Evolutionary conservation across 1,140 invertebrate genomes (phyloP).

Genomic region (Mactra quadrangularis): DNA sequence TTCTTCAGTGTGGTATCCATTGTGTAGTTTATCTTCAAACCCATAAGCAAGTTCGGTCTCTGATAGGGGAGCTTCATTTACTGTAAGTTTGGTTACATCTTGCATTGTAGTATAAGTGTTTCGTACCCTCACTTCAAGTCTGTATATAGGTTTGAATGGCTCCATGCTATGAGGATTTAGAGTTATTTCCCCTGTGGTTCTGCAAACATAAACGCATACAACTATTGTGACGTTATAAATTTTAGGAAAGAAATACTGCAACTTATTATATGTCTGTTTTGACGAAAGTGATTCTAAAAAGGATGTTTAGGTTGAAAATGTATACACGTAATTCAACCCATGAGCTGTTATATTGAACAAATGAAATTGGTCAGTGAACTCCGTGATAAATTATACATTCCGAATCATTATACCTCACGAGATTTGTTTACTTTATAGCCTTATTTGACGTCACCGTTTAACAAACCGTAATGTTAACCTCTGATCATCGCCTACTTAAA

Average conservation of each 20-base stretch:
- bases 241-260: background rate
- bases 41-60: background rate
- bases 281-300: background rate
- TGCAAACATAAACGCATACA: background rate
- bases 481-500: too few relatives aligned
- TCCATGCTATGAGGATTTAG: background rate
- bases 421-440: background rate
- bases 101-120: background rate
- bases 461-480: too few relatives aligned
- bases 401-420: too few relatives aligned
- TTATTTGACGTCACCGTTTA: too few relatives aligned
- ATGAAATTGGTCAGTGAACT: background rate
- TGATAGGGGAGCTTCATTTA: background rate
- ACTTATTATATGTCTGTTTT: background rate
- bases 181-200: constrained; percentile 1
- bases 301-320: background rate
- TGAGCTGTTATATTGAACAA: background rate
- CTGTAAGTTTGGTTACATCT: constrained; percentile 9
- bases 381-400: background rate
- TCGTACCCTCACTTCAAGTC: background rate
- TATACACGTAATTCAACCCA: background rate
- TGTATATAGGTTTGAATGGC: constrained; percentile 10
- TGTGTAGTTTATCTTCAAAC: background rate
- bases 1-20: background rate
- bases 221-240: background rate